Evolutionary conservation across 2,888 invertebrate species (phyloP), one percentile per base, ranked within the genome.

Genomic region (Electrophaes corylata): DNA sequence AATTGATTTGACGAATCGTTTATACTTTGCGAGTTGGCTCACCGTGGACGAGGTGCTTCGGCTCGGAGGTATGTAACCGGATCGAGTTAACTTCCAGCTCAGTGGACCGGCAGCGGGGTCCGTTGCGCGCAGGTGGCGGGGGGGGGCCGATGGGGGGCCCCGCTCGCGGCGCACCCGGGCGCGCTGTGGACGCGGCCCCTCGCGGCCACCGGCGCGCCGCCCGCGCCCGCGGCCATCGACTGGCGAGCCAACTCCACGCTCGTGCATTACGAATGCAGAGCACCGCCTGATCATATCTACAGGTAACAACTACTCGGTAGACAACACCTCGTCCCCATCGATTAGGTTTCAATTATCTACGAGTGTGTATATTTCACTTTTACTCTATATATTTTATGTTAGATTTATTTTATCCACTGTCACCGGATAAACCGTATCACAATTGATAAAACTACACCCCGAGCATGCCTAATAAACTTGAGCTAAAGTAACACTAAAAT

Each of bases 101-200:
- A 76, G 49, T 83, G 81, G 80, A 73, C 75, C 60, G 67, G 73
- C 60, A 65, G 72, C 59, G 66, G 75, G 60, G 72, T 67, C 64
- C 83, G 86, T 45, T 63, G 76, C 49, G 78, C 76, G n/a, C 59
- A 55, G 29, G 89, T 94, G 51, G 67, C 86, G 19, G 92, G 94
- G 43, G 94, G 94, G 51, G 93, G 91, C 44, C 88, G 90, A 16
- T 93, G 95, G 78, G 94, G 97, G 35, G 94, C 98, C 52, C 98
- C 98, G 16, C 87, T 98, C 60, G 93, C 93, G 14, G 95, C 95
- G 69, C 94, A 95, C 0, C 93, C 95, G 72, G 94, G 95, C 3
- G 94, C 94, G 65, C 93, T 98, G 79, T 95, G 94, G 88, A 92
- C 96, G 49, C 94, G 96, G 44, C 98, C 98, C 2, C 78, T 94